phyloP scores from a whole-genome alignment of 1,140 invertebrate genomes.

The Gryon sp. region DNA sequence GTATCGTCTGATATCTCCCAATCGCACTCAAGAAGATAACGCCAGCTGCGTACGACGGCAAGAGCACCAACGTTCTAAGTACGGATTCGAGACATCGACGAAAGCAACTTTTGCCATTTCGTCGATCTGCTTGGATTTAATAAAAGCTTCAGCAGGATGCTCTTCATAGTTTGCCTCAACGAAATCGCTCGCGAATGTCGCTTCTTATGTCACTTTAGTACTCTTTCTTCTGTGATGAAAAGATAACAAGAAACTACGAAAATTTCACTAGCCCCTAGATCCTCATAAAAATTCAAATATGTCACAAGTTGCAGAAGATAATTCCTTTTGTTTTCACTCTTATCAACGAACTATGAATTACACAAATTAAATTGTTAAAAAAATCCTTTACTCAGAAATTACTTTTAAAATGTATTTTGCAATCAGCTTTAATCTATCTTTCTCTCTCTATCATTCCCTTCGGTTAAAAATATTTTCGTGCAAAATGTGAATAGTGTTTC shows the following conservation, averaged over 20 bases:
- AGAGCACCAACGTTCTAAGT: conserved; percentile 58
- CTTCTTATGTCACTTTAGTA: conserved; percentile 36
- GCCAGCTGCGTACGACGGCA: conserved; percentile 55
- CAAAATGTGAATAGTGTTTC: no score
- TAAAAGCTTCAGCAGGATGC: conserved; percentile 64
- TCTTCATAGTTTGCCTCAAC: conserved; percentile 21
- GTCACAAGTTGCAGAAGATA: no score
- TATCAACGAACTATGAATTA: no score
- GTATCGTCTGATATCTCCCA: conserved; percentile 51
- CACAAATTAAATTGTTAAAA: no score
- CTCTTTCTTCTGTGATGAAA: conserved; percentile 17
- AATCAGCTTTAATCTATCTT: no score
- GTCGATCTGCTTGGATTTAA: conserved; percentile 69
- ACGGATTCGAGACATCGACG: conserved; percentile 48
- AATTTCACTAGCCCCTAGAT: neutral
- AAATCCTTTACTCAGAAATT: no score
- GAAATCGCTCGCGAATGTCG: conserved; percentile 43
- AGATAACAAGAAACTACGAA: conserved; percentile 28
- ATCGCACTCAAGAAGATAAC: conserved; percentile 55
- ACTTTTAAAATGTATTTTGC: no score
- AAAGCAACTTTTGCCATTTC: conserved; percentile 70
- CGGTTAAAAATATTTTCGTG: no score
- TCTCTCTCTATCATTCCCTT: no score
- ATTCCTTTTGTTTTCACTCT: no score
- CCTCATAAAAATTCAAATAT: no score